Conservation (phyloP, 2,888 invertebrate species). For the Dinocampus coccinellae region DNA sequence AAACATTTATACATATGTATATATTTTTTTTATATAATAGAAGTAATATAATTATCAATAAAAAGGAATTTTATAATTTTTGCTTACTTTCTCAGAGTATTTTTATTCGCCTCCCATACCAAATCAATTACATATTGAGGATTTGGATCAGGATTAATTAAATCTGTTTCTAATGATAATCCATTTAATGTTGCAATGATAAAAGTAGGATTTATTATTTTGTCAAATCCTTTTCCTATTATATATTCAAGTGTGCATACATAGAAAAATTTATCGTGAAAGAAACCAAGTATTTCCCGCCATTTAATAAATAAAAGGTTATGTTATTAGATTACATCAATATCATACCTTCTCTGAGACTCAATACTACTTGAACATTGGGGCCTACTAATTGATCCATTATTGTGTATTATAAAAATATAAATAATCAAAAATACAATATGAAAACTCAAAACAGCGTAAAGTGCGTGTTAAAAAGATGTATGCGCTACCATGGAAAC, state of each 20-base stretch:
- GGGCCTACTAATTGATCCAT: conserved; percentile 78
- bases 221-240: conserved; percentile 74
- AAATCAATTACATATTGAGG: conserved; percentile 81
- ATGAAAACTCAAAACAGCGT: conserved; percentile 40
- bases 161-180: conserved; percentile 78
- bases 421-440: conserved; percentile 35
- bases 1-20: neutral
- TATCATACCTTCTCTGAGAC: conserved; percentile 75
- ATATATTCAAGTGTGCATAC: conserved; percentile 46
- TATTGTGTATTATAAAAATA: conserved; percentile 13
- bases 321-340: conserved; percentile 18
- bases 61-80: neutral
- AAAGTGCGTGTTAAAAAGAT: conserved; percentile 41
- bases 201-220: conserved; percentile 72
- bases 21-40: neutral
- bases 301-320: conserved; percentile 37
- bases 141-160: conserved; percentile 72
- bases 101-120: conserved; percentile 84
- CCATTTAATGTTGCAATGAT: conserved; percentile 77
- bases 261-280: conserved; percentile 26
- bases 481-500: conserved; percentile 50
- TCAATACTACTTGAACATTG: conserved; percentile 77
- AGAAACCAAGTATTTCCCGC: conserved; percentile 40
- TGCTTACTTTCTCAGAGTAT: conserved; percentile 75
- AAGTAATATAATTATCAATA: neutral